Evolutionary conservation across 1,140 invertebrate species (phyloP).

Genomic region (Drosophila subpulchrella): DNA sequence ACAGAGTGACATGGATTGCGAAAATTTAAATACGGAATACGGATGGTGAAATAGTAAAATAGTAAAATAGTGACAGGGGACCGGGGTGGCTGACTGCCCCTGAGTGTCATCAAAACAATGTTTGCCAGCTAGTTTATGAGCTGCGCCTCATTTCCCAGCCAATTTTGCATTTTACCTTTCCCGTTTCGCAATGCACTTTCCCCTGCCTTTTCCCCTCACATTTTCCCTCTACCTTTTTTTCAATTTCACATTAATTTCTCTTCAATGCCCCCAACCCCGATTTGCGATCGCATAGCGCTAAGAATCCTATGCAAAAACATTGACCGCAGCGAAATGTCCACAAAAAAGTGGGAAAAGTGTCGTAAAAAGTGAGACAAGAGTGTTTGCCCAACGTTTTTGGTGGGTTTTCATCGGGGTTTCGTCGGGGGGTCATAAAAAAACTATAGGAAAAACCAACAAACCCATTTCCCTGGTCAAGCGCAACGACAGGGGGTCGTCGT

Average conservation of each 20-base stretch:
- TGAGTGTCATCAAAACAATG: conserved; percentile 81
- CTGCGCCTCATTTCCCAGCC: conserved; percentile 58
- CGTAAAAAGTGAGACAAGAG: conserved; percentile 63
- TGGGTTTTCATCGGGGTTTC: conserved; percentile 19
- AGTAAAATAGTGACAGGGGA: conserved; percentile 14
- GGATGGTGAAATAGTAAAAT: conserved; percentile 3
- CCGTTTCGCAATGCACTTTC: conserved; percentile 25
- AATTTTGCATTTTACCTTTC: conserved; percentile 54
- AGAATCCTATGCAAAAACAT: conserved; percentile 56
- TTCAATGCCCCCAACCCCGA: conserved; percentile 61
- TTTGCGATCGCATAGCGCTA: conserved; percentile 21
- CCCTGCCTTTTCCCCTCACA: conserved; percentile 9
- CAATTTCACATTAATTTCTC: conserved; percentile 82
- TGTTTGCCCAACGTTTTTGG: conserved; percentile 38
- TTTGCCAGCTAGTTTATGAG: conserved; percentile 79
- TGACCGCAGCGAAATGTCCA: conserved; percentile 69
- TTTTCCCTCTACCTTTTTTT: conserved; percentile 47
- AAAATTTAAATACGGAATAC: conserved; percentile 71
- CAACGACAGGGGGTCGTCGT: conserved; percentile 68
- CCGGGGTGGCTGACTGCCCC: conserved; percentile 53
- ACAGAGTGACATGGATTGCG: conserved; percentile 62
- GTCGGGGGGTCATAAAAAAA: conserved; percentile 67
- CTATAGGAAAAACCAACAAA: conserved; percentile 59
- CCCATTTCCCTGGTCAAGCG: conserved; percentile 73
- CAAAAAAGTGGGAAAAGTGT: conserved; percentile 67